Conservation (phyloP, 2,888 invertebrate genomes). For the Villa cingulata region DNA sequence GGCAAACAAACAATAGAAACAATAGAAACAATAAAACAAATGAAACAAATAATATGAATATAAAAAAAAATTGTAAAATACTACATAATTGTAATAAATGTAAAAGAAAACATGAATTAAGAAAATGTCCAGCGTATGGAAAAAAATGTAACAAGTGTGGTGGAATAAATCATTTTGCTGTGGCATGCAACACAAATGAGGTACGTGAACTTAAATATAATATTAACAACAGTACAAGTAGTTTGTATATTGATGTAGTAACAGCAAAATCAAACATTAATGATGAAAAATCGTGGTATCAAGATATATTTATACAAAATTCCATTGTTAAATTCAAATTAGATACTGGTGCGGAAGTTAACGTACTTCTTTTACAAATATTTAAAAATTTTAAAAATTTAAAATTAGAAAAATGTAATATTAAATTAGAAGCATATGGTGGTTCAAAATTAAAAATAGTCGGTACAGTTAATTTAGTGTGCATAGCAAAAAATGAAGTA, state of each 20-base stretch:
- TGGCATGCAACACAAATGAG: background rate
- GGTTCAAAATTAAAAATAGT: background rate
- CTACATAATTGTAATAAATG: too few species aligned
- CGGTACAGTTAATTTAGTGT: background rate
- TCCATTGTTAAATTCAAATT: background rate
- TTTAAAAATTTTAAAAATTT: background rate
- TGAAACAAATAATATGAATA: too few species aligned
- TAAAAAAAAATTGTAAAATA: too few species aligned
- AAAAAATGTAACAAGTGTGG: too few species aligned
- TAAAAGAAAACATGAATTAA: too few species aligned
- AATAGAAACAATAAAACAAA: too few species aligned
- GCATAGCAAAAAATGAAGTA: background rate
- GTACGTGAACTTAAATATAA: background rate
- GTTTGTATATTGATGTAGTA: background rate
- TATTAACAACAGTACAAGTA: too few species aligned
- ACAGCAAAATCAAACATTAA: background rate
- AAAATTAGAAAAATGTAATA: background rate
- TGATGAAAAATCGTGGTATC: background rate
- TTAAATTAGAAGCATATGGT: background rate
- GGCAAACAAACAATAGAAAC: too few species aligned
- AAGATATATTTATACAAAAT: background rate
- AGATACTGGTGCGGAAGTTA: background rate
- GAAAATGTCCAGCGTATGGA: too few species aligned
- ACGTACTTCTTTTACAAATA: background rate
- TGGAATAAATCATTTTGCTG: background rate